Percentiles rank a stretch among this genome's conserved stretches.
Evolutionary conservation across 2,888 invertebrate genomes (phyloP).

Genomic region (Diachrysia chrysitis): DNA sequence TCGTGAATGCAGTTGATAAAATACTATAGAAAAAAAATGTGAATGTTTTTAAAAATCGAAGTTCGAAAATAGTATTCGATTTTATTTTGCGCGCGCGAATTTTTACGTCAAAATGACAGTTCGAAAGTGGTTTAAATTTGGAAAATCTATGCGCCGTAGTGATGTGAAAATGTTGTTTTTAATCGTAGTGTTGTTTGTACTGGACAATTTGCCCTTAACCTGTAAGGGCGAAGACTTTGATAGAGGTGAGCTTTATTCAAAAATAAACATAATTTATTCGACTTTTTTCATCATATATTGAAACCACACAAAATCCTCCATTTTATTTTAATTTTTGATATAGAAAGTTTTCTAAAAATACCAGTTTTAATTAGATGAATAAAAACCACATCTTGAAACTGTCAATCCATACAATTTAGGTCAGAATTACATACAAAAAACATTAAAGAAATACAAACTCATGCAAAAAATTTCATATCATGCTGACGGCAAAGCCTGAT

Average conservation of each 20-base stretch:
- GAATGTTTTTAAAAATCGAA: slow-evolving; percentile 62
- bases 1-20: slow-evolving; percentile 67
- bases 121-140: slow-evolving; percentile 79
- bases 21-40: slow-evolving; percentile 69
- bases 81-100: slow-evolving; percentile 72
- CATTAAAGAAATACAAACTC: background rate
- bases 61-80: slow-evolving; percentile 29
- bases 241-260: slow-evolving; percentile 71
- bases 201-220: slow-evolving; percentile 76
- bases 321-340: background rate
- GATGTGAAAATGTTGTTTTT: slow-evolving; percentile 81
- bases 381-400: background rate
- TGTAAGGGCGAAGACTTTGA: slow-evolving; percentile 73
- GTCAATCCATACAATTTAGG: slow-evolving; percentile 1
- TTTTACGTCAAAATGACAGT: slow-evolving; percentile 82
- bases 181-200: slow-evolving; percentile 77
- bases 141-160: slow-evolving; percentile 73
- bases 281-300: background rate
- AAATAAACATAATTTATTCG: background rate
- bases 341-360: background rate
- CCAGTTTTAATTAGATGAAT: background rate
- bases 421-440: slow-evolving; percentile 1
- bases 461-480: slow-evolving; percentile 22
- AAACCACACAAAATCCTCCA: too few species aligned
- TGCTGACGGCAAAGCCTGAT: slow-evolving; percentile 41